Evolutionary conservation across 2,113 vertebrate species (phyloP), one percentile per base, ranked within the genome.

Genomic region (Myocastor coypus): DNA sequence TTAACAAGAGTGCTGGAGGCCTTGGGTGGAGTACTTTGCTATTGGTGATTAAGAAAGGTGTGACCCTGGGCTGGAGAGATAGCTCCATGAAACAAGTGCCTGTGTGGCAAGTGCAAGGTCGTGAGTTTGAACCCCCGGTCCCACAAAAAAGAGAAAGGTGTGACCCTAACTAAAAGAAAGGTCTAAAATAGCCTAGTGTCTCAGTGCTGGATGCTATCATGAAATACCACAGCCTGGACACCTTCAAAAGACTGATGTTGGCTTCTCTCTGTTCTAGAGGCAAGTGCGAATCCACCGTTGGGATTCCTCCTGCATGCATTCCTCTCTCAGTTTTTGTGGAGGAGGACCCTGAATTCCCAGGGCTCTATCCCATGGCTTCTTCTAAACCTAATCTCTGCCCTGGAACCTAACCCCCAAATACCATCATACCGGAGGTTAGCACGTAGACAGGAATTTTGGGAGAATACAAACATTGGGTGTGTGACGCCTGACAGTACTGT

Each of bases 121-220:
- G n/a, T n/a, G n/a, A n/a, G n/a, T n/a, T n/a, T n/a, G n/a, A n/a
- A n/a, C n/a, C n/a, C n/a, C n/a, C n/a, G n/a, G n/a, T n/a, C n/a
- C n/a, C n/a, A n/a, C n/a, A n/a, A n/a, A n/a, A n/a, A n/a, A n/a
- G n/a, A 77, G 66, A 77, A 68, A 85, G n/a, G 40, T 69, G 1
- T 96, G 32, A 63, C 90, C 37, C 86, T 92, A 87, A 69, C 69
- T 19, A 90, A 28, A 40, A 92, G 64, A 90, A 87, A 66, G 14
- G 0, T 63, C 75, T 46, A 8, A 78, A 50, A 77, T 46, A 86
- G 91, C 34, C 61, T 37, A 3, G 7, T 82, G 26, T 64, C n/a
- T 84, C 68, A 84, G 89, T 57, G 59, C 37, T 64, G 28, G n/a
- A 14, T 83, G 64, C 34, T 69, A 0, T 64, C 80, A 77, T n/a